phyloP scores from a whole-genome alignment of 2,888 invertebrate species.

The Blastobasis adustella region DNA sequence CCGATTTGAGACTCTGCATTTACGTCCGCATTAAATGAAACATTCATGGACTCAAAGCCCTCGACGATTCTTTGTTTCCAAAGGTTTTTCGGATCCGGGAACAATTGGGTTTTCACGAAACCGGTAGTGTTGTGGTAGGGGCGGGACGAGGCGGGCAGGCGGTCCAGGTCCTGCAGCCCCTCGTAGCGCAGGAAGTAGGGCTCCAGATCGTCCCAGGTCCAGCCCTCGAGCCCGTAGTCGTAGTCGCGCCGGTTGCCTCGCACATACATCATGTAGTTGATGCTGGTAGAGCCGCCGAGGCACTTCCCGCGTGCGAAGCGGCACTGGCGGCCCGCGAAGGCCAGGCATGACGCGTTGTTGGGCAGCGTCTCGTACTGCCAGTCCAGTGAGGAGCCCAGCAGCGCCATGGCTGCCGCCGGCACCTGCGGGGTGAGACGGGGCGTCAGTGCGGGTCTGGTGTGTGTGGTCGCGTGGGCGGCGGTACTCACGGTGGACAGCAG shows the following conservation, averaged over 20 bases:
- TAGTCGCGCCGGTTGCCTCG: slow-evolving; percentile 44
- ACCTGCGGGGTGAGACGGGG: slow-evolving; percentile 24
- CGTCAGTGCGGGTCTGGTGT: not conserved
- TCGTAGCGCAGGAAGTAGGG: slow-evolving; percentile 49
- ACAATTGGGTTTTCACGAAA: slow-evolving; percentile 30
- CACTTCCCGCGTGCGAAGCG: slow-evolving; percentile 43
- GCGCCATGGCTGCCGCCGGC: slow-evolving; percentile 25
- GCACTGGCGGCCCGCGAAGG: slow-evolving; percentile 28
- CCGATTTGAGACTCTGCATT: slow-evolving; percentile 46
- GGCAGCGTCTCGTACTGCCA: slow-evolving; percentile 40
- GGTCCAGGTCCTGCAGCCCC: slow-evolving; percentile 29
- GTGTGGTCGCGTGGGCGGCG: not conserved
- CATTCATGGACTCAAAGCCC: slow-evolving; percentile 25
- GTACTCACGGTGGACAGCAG: slow-evolving; percentile 20
- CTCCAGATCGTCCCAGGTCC: slow-evolving; percentile 41
- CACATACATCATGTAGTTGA: slow-evolving; percentile 52
- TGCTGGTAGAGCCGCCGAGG: slow-evolving; percentile 51
- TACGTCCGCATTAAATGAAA: slow-evolving; percentile 40
- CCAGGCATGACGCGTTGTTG: slow-evolving; percentile 46
- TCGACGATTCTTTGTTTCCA: slow-evolving; percentile 37
- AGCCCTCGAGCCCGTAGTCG: slow-evolving; percentile 32
- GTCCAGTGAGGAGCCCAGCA: slow-evolving; percentile 34
- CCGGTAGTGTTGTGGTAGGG: slow-evolving; percentile 1
- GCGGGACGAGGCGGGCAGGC: not conserved
- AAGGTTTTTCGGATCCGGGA: slow-evolving; percentile 31